phyloP scores from a whole-genome alignment of 2,113 vertebrate species.

The Actenoides hombroni region DNA sequence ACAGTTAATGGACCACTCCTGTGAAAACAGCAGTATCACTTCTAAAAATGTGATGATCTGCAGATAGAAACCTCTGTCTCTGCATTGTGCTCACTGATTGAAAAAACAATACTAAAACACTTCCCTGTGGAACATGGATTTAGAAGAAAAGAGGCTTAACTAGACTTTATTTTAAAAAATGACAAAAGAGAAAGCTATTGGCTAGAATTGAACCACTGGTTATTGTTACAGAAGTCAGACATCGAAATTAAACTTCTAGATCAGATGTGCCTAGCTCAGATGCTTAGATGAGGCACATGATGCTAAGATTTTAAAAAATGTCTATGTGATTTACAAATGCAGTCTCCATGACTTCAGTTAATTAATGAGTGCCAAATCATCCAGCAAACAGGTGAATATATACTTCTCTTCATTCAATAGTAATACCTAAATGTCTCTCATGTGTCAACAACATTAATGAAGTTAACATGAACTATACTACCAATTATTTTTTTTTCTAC shows the following conservation, averaged over 20 bases:
- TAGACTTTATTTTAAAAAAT: background rate
- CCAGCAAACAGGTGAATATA: background rate
- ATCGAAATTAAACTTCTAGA: background rate
- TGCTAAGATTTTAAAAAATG: background rate
- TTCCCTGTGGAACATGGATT: rapidly evolving
- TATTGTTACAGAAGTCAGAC: background rate
- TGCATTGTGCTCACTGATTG: background rate
- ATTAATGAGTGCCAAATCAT: background rate
- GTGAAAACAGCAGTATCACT: background rate
- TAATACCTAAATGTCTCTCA: background rate
- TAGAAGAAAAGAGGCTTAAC: background rate
- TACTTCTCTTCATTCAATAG: background rate
- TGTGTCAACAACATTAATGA: background rate
- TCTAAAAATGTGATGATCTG: background rate
- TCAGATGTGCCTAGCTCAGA: background rate
- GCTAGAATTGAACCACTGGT: background rate
- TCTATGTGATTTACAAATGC: background rate
- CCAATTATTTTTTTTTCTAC: background rate
- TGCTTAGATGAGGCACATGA: background rate
- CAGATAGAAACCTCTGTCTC: background rate
- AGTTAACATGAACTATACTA: background rate
- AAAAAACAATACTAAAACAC: background rate
- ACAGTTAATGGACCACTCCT: background rate
- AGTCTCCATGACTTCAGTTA: background rate
- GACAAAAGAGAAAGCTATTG: background rate